Evolutionary conservation across 2,888 invertebrate genomes (phyloP), one percentile per base, ranked within the genome.

Genomic region (Pyralis farinalis): DNA sequence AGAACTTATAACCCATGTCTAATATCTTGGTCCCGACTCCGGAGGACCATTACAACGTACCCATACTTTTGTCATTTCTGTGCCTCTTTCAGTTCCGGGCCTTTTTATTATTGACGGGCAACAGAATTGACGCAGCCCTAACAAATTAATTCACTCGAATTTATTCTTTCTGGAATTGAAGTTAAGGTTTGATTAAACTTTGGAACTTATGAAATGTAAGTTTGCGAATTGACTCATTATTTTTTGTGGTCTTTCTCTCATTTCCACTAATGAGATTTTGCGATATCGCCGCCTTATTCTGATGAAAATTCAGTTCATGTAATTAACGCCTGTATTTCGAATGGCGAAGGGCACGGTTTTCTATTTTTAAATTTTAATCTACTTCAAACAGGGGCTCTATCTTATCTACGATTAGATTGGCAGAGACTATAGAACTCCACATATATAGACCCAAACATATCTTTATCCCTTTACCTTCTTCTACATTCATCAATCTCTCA

Each of bases 231-330:
- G 63, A 60, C 63, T 73, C 74, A 72, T 79, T 77, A 75, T 79
- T 78, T 78, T 77, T 76, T 74, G 77, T 71, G 63, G 68, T 58
- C 63, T 53, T 56, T 58, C 58, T 63, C 69, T 58, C 71, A 62
- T 71, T 69, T 56, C 32, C 52, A 51, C 69, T 77, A 77, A 79
- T 77, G 77, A 78, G 77, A 73, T 74, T 74, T 68, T 53, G 63
- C 58, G 70, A 71, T 73, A 70, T 56, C 47, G 40, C 47, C 42
- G 49, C 59, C 47, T 62, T 58, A 59, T 58, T 56, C 57, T 58
- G 58, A 66, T 61, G 65, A 59, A 56, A 63, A 63, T 58, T 58
- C 58, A 52, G 53, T 51, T 60, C 50, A 44, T 62, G 59, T 64
- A 71, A 71, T 71, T 66, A 71, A 61, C 55, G 55, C 39, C 49